Percentiles rank a stretch among this genome's conserved stretches.
These are phyloP conservation scores for Steromphala cineraria DNA, from an alignment of 2,888 invertebrate genomes.

Conservation along the genomic window DNA sequence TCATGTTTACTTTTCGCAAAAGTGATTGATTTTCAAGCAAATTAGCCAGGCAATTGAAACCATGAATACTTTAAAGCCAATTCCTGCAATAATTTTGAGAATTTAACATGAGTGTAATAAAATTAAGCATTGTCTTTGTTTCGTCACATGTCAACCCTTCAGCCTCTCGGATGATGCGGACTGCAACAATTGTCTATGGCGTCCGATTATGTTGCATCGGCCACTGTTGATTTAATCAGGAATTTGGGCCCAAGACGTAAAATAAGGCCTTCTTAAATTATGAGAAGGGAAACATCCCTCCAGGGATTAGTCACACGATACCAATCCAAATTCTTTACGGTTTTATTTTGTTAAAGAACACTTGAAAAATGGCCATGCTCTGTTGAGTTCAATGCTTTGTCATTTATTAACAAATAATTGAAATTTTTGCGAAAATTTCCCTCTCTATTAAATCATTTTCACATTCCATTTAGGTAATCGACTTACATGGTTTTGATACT, in stretches of 20 bases:
- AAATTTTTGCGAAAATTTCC: too few relatives aligned
- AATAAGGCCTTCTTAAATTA: background rate
- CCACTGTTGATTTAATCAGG: constrained; percentile 4
- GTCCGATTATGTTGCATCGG: background rate
- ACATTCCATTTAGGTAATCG: too few relatives aligned
- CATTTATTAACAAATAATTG: too few relatives aligned
- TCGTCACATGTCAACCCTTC: background rate
- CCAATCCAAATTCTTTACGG: background rate
- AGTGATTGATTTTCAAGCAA: background rate
- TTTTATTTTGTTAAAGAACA: background rate
- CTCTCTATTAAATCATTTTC: too few relatives aligned
- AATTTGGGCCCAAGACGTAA: background rate
- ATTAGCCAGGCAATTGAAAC: background rate
- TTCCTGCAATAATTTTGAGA: constrained; percentile 5
- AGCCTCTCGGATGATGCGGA: background rate
- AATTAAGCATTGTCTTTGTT: constrained; percentile 5
- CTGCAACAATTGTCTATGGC: constrained; percentile 15
- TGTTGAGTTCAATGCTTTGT: too few relatives aligned
- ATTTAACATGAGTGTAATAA: constrained; percentile 7
- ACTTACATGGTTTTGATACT: too few relatives aligned
- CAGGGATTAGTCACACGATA: background rate
- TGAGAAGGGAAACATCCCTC: background rate
- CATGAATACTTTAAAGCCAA: background rate
- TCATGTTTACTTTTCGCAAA: constrained; percentile 4
- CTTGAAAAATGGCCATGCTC: background rate